Base-by-base conservation (phyloP, 1,140 invertebrate species). In the Pectinophora gossypiella region DNA sequence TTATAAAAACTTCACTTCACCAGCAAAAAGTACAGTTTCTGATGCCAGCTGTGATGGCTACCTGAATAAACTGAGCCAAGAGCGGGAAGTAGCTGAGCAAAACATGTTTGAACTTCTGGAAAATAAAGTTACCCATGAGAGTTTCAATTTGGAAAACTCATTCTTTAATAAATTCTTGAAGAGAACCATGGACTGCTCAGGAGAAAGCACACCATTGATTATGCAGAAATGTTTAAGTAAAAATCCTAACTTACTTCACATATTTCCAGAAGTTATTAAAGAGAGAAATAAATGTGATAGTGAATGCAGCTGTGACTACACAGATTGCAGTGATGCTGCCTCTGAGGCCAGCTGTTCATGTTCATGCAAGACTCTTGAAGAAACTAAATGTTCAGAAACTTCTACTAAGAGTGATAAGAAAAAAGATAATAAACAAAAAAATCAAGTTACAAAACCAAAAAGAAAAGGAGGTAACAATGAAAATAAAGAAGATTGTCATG, bases 91-190 rank as follows among this genome's bases (percentile, higher is more conserved):
- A 5, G 90, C 90, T 15, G 92, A 93, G 67, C 85, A 92, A 59
- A 89, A 90, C 52, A 90, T 93, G 64, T 95, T 95, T 88, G 93
- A 95, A 72, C 63, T 92, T 1, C 77, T 94, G 48, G 94, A 95
- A 77, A 90, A 92, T 65, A 92, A 91, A 72, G 91, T 91, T 0
- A 88, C 89, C 23, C 89, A 93, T 78, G 91, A 91, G 43, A 94
- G 93, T 76, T 94, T 94, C 59, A 92, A 89, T 77, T 92, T 93
- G 18, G 91, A 92, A 18, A 94, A 91, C 50, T 93, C 91, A 50
- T 89, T 91, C 23, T 89, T 92, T 42, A 73, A 85, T 48, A 87
- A 88, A 20, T 90, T 92, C 57, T 68, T 92, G 35, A 74, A 56
- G 47, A 75, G 58, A 49, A 65, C 88, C 54, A 56, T 83, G 80